Evolutionary conservation across 2,888 invertebrate genomes (phyloP), one percentile per base, ranked within the genome.

Genomic region (Chrysolina oricalcia): DNA sequence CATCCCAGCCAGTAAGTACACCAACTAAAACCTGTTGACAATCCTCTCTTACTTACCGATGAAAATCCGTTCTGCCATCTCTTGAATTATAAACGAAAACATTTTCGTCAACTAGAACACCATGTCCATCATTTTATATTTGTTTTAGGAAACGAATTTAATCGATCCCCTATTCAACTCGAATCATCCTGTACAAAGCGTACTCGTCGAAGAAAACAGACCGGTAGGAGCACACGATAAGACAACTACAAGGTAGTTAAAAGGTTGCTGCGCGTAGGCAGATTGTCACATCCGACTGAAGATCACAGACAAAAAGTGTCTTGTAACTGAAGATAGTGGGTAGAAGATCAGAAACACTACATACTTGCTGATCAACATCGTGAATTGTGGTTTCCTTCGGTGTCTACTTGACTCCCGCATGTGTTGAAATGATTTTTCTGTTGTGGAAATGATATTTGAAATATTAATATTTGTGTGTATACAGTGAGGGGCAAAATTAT

Each of bases 211-310:
- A 15, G 11, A 13, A 9, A 59, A 23, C 5, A 27, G 27, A 27
- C 11, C 21, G 5, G 59, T 59, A 59, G 27, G 59, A 59, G 23
- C 21, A 68, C 46, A 59, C 43, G 69, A 69, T 69, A 59, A 69
- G 59, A 59, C 41, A 19, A 59, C 50, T 72, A 75, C 75, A 70
- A 72, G 70, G 72, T 75, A 75, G 77, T 71, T 72, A 77, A 72
- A 77, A 77, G 76, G 74, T 73, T 68, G 75, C 63, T 59, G 78
- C 77, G 75, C 75, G 80, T 79, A 76, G 78, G 81, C 71, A 70
- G 77, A 74, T 74, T 78, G 78, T 81, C 75, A 80, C 81, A 81
- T 81, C 79, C 80, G 80, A 79, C 66, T 48, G 73, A 72, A 72
- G 76, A 76, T 79, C 76, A 76, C 75, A 78, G 69, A 63, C 71